Evolutionary conservation across 2,888 invertebrate species (phyloP).

Genomic region (Chelonus formosanus): DNA sequence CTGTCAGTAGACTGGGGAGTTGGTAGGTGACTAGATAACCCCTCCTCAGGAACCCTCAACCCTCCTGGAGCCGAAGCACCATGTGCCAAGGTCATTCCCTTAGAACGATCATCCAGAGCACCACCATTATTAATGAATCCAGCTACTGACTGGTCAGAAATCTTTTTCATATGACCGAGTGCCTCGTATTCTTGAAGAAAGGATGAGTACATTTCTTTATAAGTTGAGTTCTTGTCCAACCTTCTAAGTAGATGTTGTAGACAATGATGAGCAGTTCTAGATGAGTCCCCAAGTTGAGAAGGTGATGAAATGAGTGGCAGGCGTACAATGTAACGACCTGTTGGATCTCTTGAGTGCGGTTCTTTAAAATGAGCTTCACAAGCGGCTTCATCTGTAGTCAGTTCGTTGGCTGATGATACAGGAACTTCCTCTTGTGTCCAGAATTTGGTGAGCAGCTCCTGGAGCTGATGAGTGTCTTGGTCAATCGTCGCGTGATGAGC

Average conservation of each 20-base stretch:
- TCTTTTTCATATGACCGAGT: slow-evolving; percentile 6
- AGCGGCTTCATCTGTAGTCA: not conserved
- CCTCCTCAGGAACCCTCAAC: too few species aligned
- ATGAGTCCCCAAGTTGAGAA: too few species aligned
- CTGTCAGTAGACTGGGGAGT: too few species aligned
- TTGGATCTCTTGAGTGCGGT: slow-evolving; percentile 10
- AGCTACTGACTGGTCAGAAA: too few species aligned
- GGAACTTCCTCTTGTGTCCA: slow-evolving; percentile 18
- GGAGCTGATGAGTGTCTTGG: not conserved
- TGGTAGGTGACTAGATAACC: too few species aligned
- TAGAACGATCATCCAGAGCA: too few species aligned
- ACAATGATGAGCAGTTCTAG: not conserved
- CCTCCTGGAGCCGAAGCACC: too few species aligned
- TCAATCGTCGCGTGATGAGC: not conserved
- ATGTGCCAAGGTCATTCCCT: too few species aligned
- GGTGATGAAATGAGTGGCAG: slow-evolving; percentile 10
- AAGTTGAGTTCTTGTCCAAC: not conserved
- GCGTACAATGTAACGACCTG: slow-evolving; percentile 11
- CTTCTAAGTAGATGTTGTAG: not conserved
- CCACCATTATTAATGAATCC: too few species aligned
- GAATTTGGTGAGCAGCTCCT: slow-evolving; percentile 7
- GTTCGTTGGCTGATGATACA: not conserved
- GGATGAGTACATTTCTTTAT: not conserved
- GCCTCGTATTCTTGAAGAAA: slow-evolving; percentile 22
- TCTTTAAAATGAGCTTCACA: slow-evolving; percentile 11